phyloP scores from a whole-genome alignment of 2,888 invertebrate species.

The Spilarctia lutea region DNA sequence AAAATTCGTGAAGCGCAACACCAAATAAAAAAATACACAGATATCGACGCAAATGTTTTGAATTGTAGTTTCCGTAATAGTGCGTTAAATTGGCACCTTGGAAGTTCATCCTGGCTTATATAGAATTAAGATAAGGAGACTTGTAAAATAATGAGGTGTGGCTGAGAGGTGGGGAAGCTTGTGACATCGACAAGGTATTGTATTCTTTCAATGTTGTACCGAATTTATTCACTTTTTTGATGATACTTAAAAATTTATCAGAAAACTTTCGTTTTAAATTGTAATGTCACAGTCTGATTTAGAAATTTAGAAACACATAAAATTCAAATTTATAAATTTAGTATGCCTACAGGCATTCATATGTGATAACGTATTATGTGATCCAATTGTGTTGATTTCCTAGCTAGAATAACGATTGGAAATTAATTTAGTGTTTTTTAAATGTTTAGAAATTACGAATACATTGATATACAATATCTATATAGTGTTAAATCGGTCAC shows the following conservation, averaged over 20 bases:
- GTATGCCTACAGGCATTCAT: too few relatives aligned
- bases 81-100: neutral
- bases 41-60: neutral
- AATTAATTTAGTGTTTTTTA: neutral
- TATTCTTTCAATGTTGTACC: neutral
- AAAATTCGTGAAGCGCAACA: neutral
- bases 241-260: too few relatives aligned
- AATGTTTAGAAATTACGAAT: neutral
- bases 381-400: too few relatives aligned
- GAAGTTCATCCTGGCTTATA: neutral
- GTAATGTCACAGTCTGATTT: too few relatives aligned
- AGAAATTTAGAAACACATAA: too few relatives aligned
- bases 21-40: neutral
- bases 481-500: neutral
- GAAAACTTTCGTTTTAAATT: too few relatives aligned
- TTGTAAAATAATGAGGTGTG: neutral
- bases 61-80: neutral
- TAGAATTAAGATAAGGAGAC: neutral
- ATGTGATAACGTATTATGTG: too few relatives aligned
- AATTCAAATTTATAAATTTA: too few relatives aligned
- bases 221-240: neutral
- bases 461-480: neutral
- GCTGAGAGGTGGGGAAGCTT: neutral
- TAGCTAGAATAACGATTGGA: too few relatives aligned
- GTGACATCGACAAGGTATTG: neutral